Conservation (phyloP, 2,888 invertebrate species). For the Macaria notata region DNA sequence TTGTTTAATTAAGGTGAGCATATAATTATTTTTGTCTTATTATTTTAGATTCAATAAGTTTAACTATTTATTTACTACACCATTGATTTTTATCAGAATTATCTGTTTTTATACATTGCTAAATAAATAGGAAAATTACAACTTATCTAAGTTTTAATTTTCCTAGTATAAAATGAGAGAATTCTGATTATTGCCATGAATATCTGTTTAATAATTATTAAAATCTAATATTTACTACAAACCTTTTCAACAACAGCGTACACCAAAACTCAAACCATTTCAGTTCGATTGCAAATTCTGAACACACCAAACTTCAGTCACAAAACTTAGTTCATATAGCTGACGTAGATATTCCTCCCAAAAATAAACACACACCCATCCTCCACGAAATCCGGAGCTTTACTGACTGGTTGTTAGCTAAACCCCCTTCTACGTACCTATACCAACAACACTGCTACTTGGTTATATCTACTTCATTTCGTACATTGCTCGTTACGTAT, state of each 20-base stretch:
- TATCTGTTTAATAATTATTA: no score
- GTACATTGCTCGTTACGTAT: constrained; percentile 15
- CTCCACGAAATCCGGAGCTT: constrained; percentile 37
- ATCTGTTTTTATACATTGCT: no score
- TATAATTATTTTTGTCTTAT: no score
- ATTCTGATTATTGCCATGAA: no score
- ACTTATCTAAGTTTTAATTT: no score
- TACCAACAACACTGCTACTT: neutral
- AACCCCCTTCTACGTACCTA: constrained; percentile 37
- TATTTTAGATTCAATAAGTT: no score
- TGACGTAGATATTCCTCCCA: constrained; percentile 40
- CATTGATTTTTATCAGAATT: no score
- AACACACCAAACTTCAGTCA: constrained; percentile 48
- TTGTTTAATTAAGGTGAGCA: no score
- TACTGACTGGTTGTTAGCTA: constrained; percentile 42
- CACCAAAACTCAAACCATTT: constrained; percentile 44
- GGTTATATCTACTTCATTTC: constrained; percentile 1
- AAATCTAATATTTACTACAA: constrained; percentile 25
- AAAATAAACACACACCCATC: constrained; percentile 40
- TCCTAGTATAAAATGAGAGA: no score
- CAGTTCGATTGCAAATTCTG: constrained; percentile 39
- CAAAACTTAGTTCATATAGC: constrained; percentile 55
- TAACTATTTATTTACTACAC: no score
- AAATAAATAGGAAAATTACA: no score
- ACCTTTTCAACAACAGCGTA: constrained; percentile 40